Base-by-base conservation (phyloP, 2,113 vertebrate genomes). In the Ctenomys sociabilis region DNA sequence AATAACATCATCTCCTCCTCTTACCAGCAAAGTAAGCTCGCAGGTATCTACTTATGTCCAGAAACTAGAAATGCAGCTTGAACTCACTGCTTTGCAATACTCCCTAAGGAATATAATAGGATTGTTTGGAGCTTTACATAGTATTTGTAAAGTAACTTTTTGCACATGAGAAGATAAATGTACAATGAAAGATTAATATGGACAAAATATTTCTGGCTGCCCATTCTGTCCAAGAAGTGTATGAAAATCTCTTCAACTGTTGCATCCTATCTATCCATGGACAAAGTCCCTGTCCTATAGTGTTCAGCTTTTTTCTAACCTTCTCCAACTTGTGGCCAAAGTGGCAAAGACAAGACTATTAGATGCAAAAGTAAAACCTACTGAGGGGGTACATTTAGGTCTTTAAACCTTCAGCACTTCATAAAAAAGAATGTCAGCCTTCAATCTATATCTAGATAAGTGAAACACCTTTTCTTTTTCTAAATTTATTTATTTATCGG, bases 171-270 rank as follows among this genome's bases (percentile, higher is more conserved):
- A 94, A 98, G 70, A 96, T 96, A 81, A 95, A 77, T 93, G 28
- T n/a, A 6, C 24, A 49, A 70, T 82, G 78, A 61, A 97, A 98
- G 93, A 98, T 98, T 98, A 97, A 98, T 97, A 97, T 96, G 35
- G 6, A 0, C 70, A 95, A 96, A 61, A 40, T 97, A 96, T 95
- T 72, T n/a, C 93, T 96, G 98, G 96, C 90, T 98, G 85, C 94
- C 94, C 91, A 96, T 40, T 96, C 11, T 54, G 68, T 93, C 90
- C 52, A 87, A 87, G 85, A 96, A 86, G 83, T 2, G 24, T 17
- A 97, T 72, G 83, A 88, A 97, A 97, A 98, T 98, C 30, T 90
- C 35, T 87, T 95, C 68, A 85, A 94, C 89, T 72, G 59, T 82
- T 97, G 64, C 92, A 86, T 57, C 93, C 78, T 72, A 68, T 95